Percentiles rank a stretch among this genome's conserved stretches.
Conservation (phyloP, 2,113 vertebrate genomes). For the Campylorhamphus procurvoides region DNA sequence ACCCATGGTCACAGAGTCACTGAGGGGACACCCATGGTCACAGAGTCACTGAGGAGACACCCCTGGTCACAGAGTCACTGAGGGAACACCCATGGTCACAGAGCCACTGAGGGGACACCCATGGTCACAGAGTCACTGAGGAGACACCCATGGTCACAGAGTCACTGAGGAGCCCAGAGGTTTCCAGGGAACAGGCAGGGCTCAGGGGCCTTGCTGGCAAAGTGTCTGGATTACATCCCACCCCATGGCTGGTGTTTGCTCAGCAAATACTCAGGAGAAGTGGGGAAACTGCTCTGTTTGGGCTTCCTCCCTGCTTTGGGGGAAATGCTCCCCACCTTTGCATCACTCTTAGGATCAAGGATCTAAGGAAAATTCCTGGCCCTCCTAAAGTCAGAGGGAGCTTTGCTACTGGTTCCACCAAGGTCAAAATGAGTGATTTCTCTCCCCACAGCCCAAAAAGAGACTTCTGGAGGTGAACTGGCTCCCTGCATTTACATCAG, state of each 20-base stretch:
- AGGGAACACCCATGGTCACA: background rate
- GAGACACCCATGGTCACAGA: background rate
- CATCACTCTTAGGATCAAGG: background rate
- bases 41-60: background rate
- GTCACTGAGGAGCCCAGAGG: background rate
- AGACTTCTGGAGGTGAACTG: background rate
- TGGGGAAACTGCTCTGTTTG: background rate
- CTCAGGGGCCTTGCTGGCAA: background rate
- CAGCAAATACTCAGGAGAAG: background rate
- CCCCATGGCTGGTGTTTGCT: background rate
- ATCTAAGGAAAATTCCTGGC: background rate
- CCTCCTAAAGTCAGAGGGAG: background rate
- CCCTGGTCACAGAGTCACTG: background rate
- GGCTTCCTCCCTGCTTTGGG: background rate
- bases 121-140: background rate
- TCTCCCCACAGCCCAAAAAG: background rate
- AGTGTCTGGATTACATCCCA: background rate
- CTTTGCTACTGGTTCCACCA: background rate
- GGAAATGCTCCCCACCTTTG: background rate
- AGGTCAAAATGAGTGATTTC: background rate
- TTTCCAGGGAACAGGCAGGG: background rate
- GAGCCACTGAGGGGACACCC: background rate
- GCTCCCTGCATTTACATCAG: background rate
- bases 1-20: background rate
- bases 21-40: background rate